These are phyloP conservation scores for Malacosoma neustria DNA, from an alignment of 2,888 invertebrate genomes.

Conservation along the genomic window DNA sequence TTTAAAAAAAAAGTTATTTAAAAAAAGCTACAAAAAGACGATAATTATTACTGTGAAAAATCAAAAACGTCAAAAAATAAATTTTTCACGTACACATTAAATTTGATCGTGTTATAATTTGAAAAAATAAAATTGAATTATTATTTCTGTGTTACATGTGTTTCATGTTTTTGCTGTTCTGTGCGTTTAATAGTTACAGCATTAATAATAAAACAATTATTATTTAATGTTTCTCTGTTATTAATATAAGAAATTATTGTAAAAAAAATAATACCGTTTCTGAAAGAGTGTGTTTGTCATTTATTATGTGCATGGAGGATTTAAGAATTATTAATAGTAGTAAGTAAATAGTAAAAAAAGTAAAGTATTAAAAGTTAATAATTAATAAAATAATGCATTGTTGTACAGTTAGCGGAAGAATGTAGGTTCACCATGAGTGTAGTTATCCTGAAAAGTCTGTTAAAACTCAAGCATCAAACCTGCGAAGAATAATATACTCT, in stretches of 20 bases:
- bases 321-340: slow-evolving; percentile 10
- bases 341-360: neutral
- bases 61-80: slow-evolving; percentile 18
- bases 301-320: slow-evolving; percentile 74
- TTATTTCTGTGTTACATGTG: neutral
- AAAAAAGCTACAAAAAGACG: slow-evolving; percentile 58
- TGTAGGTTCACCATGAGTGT: neutral
- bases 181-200: slow-evolving; percentile 5
- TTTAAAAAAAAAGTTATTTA: slow-evolving; percentile 30
- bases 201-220: neutral
- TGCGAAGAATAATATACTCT: neutral
- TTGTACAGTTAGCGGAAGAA: neutral
- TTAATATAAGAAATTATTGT: neutral
- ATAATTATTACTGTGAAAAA: slow-evolving; percentile 26
- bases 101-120: neutral
- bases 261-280: slow-evolving; percentile 4
- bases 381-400: neutral
- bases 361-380: neutral
- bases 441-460: neutral
- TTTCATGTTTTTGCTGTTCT: slow-evolving; percentile 6
- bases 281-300: slow-evolving; percentile 70
- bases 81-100: neutral
- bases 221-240: neutral
- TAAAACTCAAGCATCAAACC: neutral
- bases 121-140: neutral